Evolutionary conservation across 2,113 vertebrate genomes (phyloP), one percentile per base, ranked within the genome.

Genomic region (Halichoerus grypus): DNA sequence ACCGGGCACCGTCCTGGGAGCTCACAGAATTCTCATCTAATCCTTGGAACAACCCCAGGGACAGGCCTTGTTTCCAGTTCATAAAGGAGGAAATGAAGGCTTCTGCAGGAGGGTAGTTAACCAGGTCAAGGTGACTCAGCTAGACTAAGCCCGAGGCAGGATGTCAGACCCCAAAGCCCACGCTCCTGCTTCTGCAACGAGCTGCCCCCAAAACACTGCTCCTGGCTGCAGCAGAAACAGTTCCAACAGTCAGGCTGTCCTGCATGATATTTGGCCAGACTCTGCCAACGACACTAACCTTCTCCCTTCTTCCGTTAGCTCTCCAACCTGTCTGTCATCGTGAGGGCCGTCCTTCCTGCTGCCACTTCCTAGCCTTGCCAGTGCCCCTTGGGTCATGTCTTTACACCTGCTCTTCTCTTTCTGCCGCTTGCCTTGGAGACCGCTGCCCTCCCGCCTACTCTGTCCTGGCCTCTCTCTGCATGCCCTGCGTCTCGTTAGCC

Each of bases 271-370:
- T 10, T 79, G 61, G 83, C 49, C 92, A n/a, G 22, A 61, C 24
- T 59, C 55, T 33, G 76, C 65, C 63, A 0, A 1, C 16, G 3
- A 5, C 1, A 0, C 15, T 16, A 6, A 22, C 33, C 55, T 36
- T 39, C 39, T 9, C 3, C 2, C 28, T 15, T 36, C 74, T 46
- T 1, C 24, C 16, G 14, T 4, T 5, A 28, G 42, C 63, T 46
- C 76, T 51, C 76, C 39, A 3, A 31, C 31, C 51, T 3, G 24
- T 26, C 65, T 5, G n/a, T 28, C 8, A 3, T 2, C 55, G 2
- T 0, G 18, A 59, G 53, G 85, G 7, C 18, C 3, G 24, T 33
- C 77, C 1, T 51, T 22, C 65, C 36, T 14, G 22, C 53, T 33
- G 5, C 11, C 6, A 0, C 55, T n/a, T 33, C 12, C 93, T 10